Evolutionary conservation across 2,113 vertebrate species (phyloP).

Genomic region (Rhizomys pruinosus): DNA sequence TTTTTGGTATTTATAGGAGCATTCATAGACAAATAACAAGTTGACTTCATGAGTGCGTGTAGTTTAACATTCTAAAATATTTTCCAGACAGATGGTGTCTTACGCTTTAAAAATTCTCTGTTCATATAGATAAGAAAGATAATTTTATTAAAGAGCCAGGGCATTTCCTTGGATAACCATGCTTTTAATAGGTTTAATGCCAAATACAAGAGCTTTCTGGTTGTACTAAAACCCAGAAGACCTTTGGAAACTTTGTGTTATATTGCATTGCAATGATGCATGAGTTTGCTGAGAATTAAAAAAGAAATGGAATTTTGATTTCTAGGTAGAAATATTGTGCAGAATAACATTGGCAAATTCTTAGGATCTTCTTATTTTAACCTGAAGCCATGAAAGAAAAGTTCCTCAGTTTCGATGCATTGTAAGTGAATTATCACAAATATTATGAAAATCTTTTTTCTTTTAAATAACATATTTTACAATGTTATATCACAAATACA

Average conservation of each 20-base stretch:
- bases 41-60: not conserved
- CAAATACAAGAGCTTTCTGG: slow-evolving; percentile 40
- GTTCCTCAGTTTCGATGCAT: not conserved
- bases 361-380: not conserved
- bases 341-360: not conserved
- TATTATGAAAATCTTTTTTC: not conserved
- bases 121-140: slow-evolving; percentile 27
- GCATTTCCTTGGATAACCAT: slow-evolving; percentile 26
- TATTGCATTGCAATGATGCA: slow-evolving; percentile 37
- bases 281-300: slow-evolving; percentile 65
- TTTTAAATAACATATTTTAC: not conserved
- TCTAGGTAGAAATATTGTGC: slow-evolving; percentile 15
- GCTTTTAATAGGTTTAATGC: slow-evolving; percentile 17
- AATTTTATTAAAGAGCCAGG: slow-evolving; percentile 59
- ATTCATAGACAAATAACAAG: not conserved
- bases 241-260: slow-evolving; percentile 54
- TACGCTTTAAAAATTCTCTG: slow-evolving; percentile 50
- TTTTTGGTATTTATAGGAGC: not conserved
- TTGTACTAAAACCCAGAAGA: not conserved
- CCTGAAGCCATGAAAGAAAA: slow-evolving; percentile 26
- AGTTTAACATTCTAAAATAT: slow-evolving; percentile 50
- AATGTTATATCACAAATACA: not conserved
- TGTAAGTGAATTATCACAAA: not conserved
- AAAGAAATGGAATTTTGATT: slow-evolving; percentile 62
- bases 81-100: not conserved